Conservation (phyloP, 92 coral and sea anemone species). For the Heliopora coerulea region DNA sequence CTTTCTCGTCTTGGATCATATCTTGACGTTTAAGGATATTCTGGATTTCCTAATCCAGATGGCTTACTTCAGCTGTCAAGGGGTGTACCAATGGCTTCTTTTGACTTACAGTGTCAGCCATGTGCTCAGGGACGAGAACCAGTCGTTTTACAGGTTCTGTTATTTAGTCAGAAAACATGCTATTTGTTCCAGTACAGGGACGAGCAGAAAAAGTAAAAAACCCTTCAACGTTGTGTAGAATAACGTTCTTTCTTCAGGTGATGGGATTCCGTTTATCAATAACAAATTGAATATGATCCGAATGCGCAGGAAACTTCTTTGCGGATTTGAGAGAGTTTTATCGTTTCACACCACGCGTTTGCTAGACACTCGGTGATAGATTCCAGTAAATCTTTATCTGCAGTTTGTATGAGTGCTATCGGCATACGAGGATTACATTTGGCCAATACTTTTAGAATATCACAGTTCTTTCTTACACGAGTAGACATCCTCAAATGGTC, state of each 20-base stretch:
- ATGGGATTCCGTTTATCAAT: background rate
- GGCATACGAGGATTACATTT: slow-evolving; percentile 41
- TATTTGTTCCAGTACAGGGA: background rate
- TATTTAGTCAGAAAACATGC: background rate
- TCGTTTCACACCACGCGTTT: slow-evolving; percentile 39
- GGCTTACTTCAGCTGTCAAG: background rate
- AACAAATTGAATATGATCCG: slow-evolving; percentile 1
- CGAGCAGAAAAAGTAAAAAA: background rate
- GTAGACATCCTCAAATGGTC: slow-evolving; percentile 53
- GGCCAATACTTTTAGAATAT: slow-evolving; percentile 39
- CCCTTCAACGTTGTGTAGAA: background rate
- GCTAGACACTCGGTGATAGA: slow-evolving; percentile 35
- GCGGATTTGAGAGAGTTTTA: slow-evolving; percentile 31
- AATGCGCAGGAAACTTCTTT: background rate
- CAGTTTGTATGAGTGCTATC: slow-evolving; percentile 47
- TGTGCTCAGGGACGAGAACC: slow-evolving; percentile 11
- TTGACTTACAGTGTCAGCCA: background rate
- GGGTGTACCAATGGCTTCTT: slow-evolving; percentile 1
- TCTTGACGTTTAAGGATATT: slow-evolving; percentile 30
- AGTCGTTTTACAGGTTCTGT: background rate
- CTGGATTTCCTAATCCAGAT: slow-evolving; percentile 40
- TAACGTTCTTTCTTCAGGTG: background rate
- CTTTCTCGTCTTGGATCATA: slow-evolving; percentile 46
- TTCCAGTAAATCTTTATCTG: slow-evolving; percentile 40
- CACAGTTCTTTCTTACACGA: slow-evolving; percentile 51